These are phyloP conservation scores for Halcyon chelicuti DNA, from an alignment of 2,797 vertebrate genomes.

Conservation along the genomic window DNA sequence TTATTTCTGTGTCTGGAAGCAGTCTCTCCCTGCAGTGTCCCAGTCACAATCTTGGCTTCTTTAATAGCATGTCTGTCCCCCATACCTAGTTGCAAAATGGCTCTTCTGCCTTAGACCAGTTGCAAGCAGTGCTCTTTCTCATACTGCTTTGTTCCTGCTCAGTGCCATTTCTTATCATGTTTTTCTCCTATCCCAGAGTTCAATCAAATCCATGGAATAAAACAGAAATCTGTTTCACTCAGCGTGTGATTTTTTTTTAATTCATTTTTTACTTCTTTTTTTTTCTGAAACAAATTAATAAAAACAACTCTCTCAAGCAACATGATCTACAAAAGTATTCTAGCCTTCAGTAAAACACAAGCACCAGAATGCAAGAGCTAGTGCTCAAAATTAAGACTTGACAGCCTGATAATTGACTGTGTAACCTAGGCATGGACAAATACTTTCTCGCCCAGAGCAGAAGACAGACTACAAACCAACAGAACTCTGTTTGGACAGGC, in stretches of 20 bases:
- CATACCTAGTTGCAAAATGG: background rate
- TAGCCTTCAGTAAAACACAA: background rate
- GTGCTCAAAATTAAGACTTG: background rate
- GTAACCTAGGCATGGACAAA: background rate
- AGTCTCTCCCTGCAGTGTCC: background rate
- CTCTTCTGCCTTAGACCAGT: background rate
- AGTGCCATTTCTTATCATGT: background rate
- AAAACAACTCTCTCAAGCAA: background rate
- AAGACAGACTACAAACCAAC: background rate
- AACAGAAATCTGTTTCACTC: background rate
- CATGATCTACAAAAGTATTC: background rate
- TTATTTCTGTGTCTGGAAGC: constrained; percentile 5
- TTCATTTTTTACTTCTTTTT: background rate
- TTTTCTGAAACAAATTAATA: background rate
- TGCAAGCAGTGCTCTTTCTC: background rate
- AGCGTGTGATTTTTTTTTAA: background rate
- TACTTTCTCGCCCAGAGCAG: background rate
- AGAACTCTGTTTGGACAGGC: background rate
- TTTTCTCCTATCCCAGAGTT: background rate
- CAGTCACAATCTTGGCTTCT: background rate
- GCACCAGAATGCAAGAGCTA: background rate
- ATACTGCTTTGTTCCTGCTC: background rate
- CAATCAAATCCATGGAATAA: background rate
- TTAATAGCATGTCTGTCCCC: background rate
- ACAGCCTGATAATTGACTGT: background rate